These are phyloP conservation scores for Colletes collaris DNA, from an alignment of 2,888 invertebrate species.

Conservation along the genomic window DNA sequence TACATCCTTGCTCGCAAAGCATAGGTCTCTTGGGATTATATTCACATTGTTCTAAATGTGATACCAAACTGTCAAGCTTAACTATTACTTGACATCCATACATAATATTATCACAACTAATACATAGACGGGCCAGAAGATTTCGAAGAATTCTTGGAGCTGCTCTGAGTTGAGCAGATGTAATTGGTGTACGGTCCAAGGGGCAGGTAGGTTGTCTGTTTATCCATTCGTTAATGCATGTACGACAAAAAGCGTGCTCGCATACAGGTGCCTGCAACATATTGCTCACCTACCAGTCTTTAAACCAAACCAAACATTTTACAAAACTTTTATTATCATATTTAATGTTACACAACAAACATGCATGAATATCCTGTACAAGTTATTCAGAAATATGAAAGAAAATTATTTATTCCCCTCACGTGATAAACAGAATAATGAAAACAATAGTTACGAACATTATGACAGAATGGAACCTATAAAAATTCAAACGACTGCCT, in stretches of 20 bases:
- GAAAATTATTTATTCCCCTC: not conserved
- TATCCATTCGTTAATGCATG: slow-evolving; percentile 98
- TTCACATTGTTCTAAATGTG: slow-evolving; percentile 95
- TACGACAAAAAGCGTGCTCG: slow-evolving; percentile 97
- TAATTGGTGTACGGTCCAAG: slow-evolving; percentile 95
- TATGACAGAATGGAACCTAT: slow-evolving; percentile 25
- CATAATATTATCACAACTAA: slow-evolving; percentile 95
- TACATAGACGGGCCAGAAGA: slow-evolving; percentile 93
- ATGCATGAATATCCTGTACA: not conserved
- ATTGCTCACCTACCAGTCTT: slow-evolving; percentile 77
- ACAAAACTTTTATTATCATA: slow-evolving; percentile 24
- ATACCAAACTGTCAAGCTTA: slow-evolving; percentile 93
- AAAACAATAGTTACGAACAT: not conserved
- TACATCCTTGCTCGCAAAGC: slow-evolving; percentile 97
- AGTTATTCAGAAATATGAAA: not conserved
- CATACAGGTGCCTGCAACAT: slow-evolving; percentile 93
- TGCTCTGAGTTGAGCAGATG: slow-evolving; percentile 93
- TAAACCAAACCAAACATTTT: slow-evolving; percentile 61
- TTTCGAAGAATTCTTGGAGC: slow-evolving; percentile 97
- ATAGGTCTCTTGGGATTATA: slow-evolving; percentile 97
- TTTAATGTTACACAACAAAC: not conserved
- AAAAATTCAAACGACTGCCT: slow-evolving; percentile 8
- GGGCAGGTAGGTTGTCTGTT: slow-evolving; percentile 97
- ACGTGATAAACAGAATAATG: not conserved
- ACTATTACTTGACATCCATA: slow-evolving; percentile 94